phyloP scores from a whole-genome alignment of 1,140 invertebrate genomes.

The Physella acuta region DNA sequence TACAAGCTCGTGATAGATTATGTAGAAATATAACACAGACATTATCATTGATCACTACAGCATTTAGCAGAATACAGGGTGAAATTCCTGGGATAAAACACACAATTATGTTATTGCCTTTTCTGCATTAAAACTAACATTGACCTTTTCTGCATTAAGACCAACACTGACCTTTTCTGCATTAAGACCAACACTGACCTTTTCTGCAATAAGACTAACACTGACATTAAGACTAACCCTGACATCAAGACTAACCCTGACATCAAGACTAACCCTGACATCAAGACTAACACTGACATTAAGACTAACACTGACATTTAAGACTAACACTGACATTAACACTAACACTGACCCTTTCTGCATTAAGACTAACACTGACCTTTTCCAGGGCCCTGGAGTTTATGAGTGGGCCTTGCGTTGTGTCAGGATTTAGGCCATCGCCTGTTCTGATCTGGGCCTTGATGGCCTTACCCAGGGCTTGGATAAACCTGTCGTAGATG shows the following conservation, averaged over 20 bases:
- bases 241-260: no score
- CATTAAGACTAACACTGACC: constrained; percentile 54
- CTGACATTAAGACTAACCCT: no score
- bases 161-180: background rate
- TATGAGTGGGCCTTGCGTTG: constrained; percentile 88
- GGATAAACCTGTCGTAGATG: constrained; percentile 82
- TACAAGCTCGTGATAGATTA: no score
- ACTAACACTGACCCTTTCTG: background rate
- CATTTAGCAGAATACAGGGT: no score
- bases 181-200: constrained; percentile 62
- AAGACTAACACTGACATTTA: no score
- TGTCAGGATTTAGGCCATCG: constrained; percentile 72
- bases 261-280: no score
- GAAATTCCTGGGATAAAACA: background rate
- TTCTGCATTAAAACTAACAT: no score
- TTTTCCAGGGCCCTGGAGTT: constrained; percentile 84
- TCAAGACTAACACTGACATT: no score
- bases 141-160: no score
- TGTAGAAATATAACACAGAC: no score
- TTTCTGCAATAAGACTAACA: constrained; percentile 63
- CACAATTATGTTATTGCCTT: background rate
- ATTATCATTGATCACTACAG: no score
- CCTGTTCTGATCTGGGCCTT: constrained; percentile 76
- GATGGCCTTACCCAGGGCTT: constrained; percentile 72
- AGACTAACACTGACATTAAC: no score